Conservation (phyloP, 2,888 invertebrate species). For the Zhengitettix transpicula region DNA sequence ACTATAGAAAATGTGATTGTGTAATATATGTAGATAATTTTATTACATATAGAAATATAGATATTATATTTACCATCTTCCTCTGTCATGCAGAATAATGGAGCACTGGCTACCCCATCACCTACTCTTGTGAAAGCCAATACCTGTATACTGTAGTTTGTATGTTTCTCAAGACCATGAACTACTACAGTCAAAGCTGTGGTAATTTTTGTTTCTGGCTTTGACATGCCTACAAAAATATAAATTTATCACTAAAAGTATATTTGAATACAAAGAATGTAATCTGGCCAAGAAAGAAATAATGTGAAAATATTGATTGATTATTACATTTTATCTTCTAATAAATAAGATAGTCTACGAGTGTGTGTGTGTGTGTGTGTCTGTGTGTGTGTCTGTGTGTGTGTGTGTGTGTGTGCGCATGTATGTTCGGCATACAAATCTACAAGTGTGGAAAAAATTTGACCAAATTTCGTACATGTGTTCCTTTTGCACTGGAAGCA, state of each 20-base stretch:
- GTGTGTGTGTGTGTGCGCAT: no score
- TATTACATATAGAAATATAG: background rate
- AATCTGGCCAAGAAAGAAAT: no score
- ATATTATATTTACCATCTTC: conserved; percentile 25
- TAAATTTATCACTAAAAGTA: background rate
- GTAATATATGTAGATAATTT: background rate
- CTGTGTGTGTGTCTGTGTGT: no score
- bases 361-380: no score
- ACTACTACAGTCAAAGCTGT: conserved; percentile 20
- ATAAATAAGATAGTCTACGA: no score
- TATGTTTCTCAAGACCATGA: conserved; percentile 27
- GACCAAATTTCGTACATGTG: no score
- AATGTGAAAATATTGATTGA: no score
- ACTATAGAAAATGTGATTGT: conserved; percentile 18
- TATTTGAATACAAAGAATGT: no score
- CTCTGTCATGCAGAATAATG: conserved; percentile 26
- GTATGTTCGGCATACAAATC: no score
- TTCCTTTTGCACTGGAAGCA: no score
- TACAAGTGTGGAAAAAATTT: no score
- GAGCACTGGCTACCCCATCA: conserved; percentile 25
- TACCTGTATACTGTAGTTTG: conserved; percentile 33
- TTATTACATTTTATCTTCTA: no score
- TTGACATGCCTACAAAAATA: conserved; percentile 1
- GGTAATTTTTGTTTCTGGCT: conserved; percentile 16
- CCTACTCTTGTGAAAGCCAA: conserved; percentile 29